A percentile compares a stretch with the other conserved stretches of the same genome.
Conservation (phyloP, 2,113 vertebrate genomes). For the Narcine bancroftii region DNA sequence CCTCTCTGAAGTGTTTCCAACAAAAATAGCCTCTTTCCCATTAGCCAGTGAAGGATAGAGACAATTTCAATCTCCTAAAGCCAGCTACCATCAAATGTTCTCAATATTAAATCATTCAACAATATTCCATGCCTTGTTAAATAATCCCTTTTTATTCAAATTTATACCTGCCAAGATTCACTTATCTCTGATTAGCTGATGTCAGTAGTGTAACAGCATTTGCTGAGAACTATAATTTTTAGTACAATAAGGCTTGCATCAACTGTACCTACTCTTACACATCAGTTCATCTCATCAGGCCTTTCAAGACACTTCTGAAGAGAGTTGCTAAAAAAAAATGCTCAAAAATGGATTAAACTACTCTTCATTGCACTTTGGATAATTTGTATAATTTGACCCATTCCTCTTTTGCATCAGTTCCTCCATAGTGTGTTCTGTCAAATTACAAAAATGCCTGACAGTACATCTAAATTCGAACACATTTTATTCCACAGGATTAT, state of each 20-base stretch:
- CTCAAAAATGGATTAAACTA: slow-evolving; percentile 49
- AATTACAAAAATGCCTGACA: slow-evolving; percentile 48
- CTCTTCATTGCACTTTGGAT: slow-evolving; percentile 38
- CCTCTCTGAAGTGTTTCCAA: background rate
- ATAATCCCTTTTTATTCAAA: slow-evolving; percentile 65
- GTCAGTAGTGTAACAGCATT: slow-evolving; percentile 61
- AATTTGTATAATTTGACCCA: slow-evolving; percentile 61
- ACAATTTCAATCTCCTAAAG: slow-evolving; percentile 5
- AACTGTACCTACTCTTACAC: slow-evolving; percentile 57
- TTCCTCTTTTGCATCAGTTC: slow-evolving; percentile 48
- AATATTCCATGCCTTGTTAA: slow-evolving; percentile 52
- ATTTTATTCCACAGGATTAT: slow-evolving; percentile 60
- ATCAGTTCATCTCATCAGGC: slow-evolving; percentile 63
- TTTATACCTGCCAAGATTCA: slow-evolving; percentile 69
- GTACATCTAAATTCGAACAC: slow-evolving; percentile 62
- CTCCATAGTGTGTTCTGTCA: slow-evolving; percentile 57
- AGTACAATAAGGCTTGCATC: slow-evolving; percentile 67
- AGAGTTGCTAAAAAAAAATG: slow-evolving; percentile 53
- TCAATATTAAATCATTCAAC: slow-evolving; percentile 48
- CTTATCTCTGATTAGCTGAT: slow-evolving; percentile 67
- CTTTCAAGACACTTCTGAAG: slow-evolving; percentile 66
- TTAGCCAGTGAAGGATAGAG: background rate
- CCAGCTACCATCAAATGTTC: slow-evolving; percentile 59
- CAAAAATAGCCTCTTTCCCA: no score
- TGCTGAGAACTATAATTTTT: slow-evolving; percentile 71